Percentiles rank a stretch among this genome's conserved stretches.
These are phyloP conservation scores for Ypsolopha scabrella DNA, from an alignment of 2,888 invertebrate species.

Conservation along the genomic window DNA sequence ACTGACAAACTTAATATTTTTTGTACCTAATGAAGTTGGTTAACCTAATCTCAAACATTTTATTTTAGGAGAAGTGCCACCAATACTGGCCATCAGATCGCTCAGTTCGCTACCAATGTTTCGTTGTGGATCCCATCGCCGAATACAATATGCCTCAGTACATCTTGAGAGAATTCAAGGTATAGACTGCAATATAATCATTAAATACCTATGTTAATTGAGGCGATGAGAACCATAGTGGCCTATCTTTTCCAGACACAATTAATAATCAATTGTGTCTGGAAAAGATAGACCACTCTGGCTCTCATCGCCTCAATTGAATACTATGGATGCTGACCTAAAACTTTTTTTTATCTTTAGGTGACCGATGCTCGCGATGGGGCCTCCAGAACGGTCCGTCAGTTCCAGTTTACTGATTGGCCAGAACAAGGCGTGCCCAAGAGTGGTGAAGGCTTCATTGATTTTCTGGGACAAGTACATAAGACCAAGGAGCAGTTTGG, in stretches of 20 bases:
- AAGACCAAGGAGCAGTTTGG: slow-evolving; percentile 99
- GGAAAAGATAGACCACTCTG: too few relatives aligned
- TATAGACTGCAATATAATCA: slow-evolving; percentile 18
- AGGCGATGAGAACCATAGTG: too few relatives aligned
- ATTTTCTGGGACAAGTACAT: slow-evolving; percentile 99
- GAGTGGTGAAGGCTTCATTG: slow-evolving; percentile 98
- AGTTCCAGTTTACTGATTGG: slow-evolving; percentile 98
- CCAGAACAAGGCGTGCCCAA: slow-evolving; percentile 97
- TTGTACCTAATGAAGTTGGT: not conserved
- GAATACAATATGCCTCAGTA: slow-evolving; percentile 99
- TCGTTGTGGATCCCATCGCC: slow-evolving; percentile 98
- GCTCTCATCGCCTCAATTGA: too few relatives aligned
- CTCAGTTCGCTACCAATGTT: slow-evolving; percentile 96
- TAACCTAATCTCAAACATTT: not conserved
- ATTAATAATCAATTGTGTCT: too few relatives aligned
- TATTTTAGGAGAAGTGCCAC: slow-evolving; percentile 93
- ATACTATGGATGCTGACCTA: too few relatives aligned
- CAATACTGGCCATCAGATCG: slow-evolving; percentile 99
- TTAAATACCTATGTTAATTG: too few relatives aligned
- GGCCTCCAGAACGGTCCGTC: slow-evolving; percentile 93
- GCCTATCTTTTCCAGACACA: too few relatives aligned
- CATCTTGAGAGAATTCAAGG: slow-evolving; percentile 97
- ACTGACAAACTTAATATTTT: not conserved
- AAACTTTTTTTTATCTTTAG: slow-evolving; percentile 26
- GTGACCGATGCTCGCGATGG: slow-evolving; percentile 98